Conservation (phyloP, 2,113 vertebrate species). For the Litocranius walleri region DNA sequence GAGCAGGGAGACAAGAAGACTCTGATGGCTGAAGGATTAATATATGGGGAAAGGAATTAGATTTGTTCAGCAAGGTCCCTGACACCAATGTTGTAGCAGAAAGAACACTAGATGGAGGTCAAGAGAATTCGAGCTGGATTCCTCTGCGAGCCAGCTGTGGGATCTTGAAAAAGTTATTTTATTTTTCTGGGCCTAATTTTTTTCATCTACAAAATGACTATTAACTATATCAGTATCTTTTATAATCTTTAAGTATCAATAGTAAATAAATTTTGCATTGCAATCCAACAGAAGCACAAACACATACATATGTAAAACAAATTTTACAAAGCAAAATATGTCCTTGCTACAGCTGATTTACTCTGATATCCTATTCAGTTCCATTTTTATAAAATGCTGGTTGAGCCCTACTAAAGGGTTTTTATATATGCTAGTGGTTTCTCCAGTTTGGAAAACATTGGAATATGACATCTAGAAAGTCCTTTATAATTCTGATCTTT, state of each 20-base stretch:
- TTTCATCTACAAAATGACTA: not conserved
- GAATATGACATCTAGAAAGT: not conserved
- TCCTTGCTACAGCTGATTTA: not conserved
- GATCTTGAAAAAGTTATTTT: not conserved
- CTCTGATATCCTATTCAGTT: not conserved
- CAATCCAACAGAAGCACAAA: not conserved
- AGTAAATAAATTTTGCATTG: not conserved
- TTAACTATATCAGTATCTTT: not conserved
- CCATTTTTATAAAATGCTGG: not conserved
- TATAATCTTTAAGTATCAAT: not conserved
- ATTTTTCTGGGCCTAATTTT: not conserved
- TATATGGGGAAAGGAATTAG: not conserved
- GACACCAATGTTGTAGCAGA: not conserved
- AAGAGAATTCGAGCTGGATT: not conserved
- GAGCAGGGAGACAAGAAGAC: not conserved
- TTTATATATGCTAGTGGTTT: not conserved
- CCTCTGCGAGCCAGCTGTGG: not conserved
- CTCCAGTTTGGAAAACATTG: not conserved
- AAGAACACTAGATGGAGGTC: not conserved
- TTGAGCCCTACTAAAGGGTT: not conserved
- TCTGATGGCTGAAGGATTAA: not conserved
- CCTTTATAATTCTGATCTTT: not conserved
- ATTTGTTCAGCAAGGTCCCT: not conserved
- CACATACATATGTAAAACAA: not conserved
- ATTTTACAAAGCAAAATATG: constrained; percentile 29